A percentile compares a stretch with the other conserved stretches of the same genome.
phyloP scores from a whole-genome alignment of 1,140 invertebrate species.

The Zaprionus africanus region DNA sequence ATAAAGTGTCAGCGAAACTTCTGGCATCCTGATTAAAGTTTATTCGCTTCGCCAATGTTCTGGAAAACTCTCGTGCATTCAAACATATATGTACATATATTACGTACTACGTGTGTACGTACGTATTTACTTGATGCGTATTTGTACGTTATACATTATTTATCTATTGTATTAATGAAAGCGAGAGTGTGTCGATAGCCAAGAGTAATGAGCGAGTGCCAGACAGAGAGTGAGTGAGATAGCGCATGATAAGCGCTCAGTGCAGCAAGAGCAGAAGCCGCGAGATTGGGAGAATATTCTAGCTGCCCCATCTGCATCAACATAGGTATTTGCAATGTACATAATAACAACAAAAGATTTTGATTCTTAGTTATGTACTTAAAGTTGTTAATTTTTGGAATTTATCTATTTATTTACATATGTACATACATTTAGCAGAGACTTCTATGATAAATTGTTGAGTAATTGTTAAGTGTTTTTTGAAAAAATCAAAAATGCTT shows the following conservation, averaged over 20 bases:
- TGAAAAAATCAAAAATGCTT: too few relatives aligned
- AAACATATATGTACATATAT: not conserved
- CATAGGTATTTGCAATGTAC: not conserved
- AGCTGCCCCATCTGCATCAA: not conserved
- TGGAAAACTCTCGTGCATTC: slow-evolving; percentile 52
- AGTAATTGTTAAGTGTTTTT: too few relatives aligned
- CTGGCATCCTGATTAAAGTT: slow-evolving; percentile 33
- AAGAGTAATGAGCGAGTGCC: not conserved
- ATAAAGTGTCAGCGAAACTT: slow-evolving; percentile 49
- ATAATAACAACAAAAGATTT: not conserved
- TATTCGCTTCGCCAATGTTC: slow-evolving; percentile 49
- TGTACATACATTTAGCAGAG: too few relatives aligned
- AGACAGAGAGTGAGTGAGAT: not conserved
- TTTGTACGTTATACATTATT: slow-evolving; percentile 31
- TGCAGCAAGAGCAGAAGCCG: not conserved
- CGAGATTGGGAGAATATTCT: slow-evolving; percentile 12
- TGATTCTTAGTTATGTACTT: too few relatives aligned
- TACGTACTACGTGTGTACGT: slow-evolving; percentile 7
- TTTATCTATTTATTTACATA: too few relatives aligned
- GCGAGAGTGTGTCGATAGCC: slow-evolving; percentile 32
- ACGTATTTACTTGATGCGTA: not conserved
- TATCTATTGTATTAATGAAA: slow-evolving; percentile 22
- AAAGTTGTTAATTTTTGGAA: too few relatives aligned
- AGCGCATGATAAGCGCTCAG: not conserved
- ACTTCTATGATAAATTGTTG: too few relatives aligned